Conservation (phyloP, 2,113 vertebrate species). For the Crocuta crocuta region DNA sequence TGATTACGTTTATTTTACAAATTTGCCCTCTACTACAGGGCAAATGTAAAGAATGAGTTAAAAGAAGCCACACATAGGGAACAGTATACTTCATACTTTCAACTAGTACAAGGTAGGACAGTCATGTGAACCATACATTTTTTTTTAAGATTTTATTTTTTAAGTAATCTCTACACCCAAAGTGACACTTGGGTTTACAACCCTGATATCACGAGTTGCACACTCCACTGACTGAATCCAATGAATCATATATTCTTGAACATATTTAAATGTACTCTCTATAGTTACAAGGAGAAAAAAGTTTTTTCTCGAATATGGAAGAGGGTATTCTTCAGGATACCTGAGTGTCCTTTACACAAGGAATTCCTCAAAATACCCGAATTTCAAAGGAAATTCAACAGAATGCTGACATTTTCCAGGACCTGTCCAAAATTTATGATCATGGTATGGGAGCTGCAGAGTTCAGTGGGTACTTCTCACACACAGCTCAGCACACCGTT, state of each 20-base stretch:
- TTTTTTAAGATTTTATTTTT: background rate
- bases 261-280: background rate
- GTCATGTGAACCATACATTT: background rate
- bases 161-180: background rate
- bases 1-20: background rate
- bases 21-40: background rate
- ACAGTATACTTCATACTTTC: background rate
- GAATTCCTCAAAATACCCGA: background rate
- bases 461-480: background rate
- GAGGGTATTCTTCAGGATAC: background rate
- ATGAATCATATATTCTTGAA: background rate
- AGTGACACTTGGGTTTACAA: background rate
- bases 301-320: background rate
- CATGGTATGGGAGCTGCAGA: background rate
- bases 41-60: background rate
- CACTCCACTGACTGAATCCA: background rate
- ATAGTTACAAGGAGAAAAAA: background rate
- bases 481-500: background rate
- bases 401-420: background rate
- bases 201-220: background rate
- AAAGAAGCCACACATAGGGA: background rate
- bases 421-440: background rate
- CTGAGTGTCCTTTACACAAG: background rate
- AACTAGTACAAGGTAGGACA: background rate
- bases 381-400: background rate